A percentile compares a stretch with the other conserved stretches of the same genome.
Evolutionary conservation across 2,888 invertebrate species (phyloP).

Genomic region (Muscina levida): DNA sequence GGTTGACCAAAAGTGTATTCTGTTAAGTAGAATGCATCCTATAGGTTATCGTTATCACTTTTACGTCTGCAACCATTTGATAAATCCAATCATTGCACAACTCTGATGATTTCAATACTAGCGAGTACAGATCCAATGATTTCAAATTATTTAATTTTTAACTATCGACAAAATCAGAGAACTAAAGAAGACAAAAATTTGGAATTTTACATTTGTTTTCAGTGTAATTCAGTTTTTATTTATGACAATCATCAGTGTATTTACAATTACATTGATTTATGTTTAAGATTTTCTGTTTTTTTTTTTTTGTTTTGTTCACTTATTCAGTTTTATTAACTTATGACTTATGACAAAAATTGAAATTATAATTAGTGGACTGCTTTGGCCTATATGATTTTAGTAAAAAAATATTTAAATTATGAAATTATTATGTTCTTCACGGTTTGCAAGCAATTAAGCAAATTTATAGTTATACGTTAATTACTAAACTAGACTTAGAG

Average conservation of each 20-base stretch:
- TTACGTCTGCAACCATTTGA: too few species aligned
- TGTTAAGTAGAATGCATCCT: too few species aligned
- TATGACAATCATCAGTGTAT: conserved; percentile 54
- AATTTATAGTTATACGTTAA: neutral
- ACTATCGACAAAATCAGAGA: conserved; percentile 23
- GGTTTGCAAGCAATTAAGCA: conserved; percentile 58
- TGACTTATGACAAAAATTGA: conserved; percentile 34
- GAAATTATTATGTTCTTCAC: conserved; percentile 1
- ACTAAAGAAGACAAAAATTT: conserved; percentile 39
- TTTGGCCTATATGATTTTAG: conserved; percentile 48
- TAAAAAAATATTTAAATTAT: conserved; percentile 32
- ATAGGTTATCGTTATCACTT: too few species aligned
- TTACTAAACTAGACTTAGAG: conserved; percentile 36
- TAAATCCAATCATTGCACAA: neutral
- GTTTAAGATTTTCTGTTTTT: neutral
- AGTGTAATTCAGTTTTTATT: conserved; percentile 40
- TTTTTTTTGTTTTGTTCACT: too few species aligned
- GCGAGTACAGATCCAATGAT: neutral
- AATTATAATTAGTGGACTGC: conserved; percentile 58
- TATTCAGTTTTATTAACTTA: conserved; percentile 40
- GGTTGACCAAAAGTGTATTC: too few species aligned
- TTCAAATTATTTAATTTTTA: neutral
- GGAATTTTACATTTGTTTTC: conserved; percentile 33
- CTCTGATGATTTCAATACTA: neutral
- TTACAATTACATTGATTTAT: conserved; percentile 52